Evolutionary conservation across 1,140 invertebrate species (phyloP).

Genomic region (Hydropsyche tenuis): DNA sequence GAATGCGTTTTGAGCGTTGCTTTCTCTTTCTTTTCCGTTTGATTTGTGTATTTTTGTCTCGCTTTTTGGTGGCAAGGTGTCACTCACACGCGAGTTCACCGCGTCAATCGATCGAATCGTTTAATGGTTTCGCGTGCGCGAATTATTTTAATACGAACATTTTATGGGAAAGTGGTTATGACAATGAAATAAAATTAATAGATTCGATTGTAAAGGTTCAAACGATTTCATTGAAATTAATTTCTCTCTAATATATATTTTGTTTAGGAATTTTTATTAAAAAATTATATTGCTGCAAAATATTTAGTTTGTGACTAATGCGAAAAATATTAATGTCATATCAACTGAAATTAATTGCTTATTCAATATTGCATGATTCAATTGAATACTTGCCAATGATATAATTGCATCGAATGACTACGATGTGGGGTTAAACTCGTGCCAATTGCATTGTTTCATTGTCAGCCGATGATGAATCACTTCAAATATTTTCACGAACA

Average conservation of each 20-base stretch:
- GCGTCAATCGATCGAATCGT: slow-evolving; percentile 10
- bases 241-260: too few species aligned
- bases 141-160: neutral
- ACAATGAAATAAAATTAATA: neutral
- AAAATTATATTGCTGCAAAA: too few species aligned
- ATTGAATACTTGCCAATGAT: too few species aligned
- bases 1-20: slow-evolving; percentile 27
- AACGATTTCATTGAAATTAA: too few species aligned
- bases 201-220: neutral
- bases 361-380: too few species aligned
- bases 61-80: slow-evolving; percentile 6
- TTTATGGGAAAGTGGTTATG: slow-evolving; percentile 16
- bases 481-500: too few species aligned
- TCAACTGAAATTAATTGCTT: too few species aligned
- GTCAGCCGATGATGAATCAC: neutral
- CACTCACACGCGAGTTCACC: slow-evolving; percentile 26
- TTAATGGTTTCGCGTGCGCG: slow-evolving; percentile 8
- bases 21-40: neutral
- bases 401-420: too few species aligned
- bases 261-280: too few species aligned
- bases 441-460: slow-evolving; percentile 7
- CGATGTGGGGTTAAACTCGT: slow-evolving; percentile 1
- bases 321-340: too few species aligned
- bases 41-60: neutral
- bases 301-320: too few species aligned